Evolutionary conservation across 2,888 invertebrate species (phyloP).

Genomic region (Helleia helle): DNA sequence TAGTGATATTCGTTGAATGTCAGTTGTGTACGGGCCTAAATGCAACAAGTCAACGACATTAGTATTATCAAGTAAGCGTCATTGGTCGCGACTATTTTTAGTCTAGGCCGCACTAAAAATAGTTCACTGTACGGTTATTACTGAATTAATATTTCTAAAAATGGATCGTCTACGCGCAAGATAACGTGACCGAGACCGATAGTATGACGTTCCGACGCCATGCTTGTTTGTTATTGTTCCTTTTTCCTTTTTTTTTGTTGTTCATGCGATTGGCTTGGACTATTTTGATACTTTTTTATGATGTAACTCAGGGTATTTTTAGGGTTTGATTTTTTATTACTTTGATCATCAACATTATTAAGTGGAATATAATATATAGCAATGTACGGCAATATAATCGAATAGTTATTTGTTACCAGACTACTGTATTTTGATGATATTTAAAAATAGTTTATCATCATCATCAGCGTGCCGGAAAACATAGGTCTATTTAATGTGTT

Average conservation of each 20-base stretch:
- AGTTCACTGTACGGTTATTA: conserved; percentile 61
- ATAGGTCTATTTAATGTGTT: too few relatives aligned
- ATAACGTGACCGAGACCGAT: conserved; percentile 62
- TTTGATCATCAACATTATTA: too few relatives aligned
- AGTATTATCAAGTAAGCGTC: conserved; percentile 67
- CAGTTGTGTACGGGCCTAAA: conserved; percentile 42
- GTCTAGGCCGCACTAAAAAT: conserved; percentile 71
- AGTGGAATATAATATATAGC: too few relatives aligned
- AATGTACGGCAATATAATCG: too few relatives aligned
- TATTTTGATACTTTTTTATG: too few relatives aligned
- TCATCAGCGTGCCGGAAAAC: too few relatives aligned
- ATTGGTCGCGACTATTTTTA: conserved; percentile 63
- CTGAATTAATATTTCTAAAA: conserved; percentile 75
- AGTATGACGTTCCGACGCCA: conserved; percentile 50
- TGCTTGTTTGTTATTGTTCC: conserved; percentile 44
- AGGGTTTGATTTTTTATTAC: too few relatives aligned
- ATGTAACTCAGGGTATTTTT: too few relatives aligned
- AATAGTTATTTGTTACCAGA: too few relatives aligned
- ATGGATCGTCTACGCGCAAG: conserved; percentile 64
- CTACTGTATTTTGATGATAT: too few relatives aligned
- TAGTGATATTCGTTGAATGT: conserved; percentile 25
- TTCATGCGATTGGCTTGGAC: too few relatives aligned
- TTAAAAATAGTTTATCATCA: too few relatives aligned
- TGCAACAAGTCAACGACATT: conserved; percentile 65
- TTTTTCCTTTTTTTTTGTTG: conserved; percentile 38